Evolutionary conservation across 2,888 invertebrate species (phyloP).

Genomic region (Aphrophora alni): DNA sequence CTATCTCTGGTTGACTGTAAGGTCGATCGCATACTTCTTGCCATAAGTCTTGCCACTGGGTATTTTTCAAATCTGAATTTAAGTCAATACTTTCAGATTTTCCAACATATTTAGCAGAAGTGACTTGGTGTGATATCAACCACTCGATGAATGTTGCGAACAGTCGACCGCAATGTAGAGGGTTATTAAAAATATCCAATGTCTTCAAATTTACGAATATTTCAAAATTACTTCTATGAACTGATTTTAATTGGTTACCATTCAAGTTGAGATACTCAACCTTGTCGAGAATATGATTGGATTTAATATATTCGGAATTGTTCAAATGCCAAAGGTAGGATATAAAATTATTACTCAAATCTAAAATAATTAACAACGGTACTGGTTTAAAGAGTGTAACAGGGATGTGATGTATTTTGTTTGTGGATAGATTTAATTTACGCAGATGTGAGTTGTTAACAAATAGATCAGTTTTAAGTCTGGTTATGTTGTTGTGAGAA

Average conservation of each 20-base stretch:
- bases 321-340: conserved; percentile 66
- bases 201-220: conserved; percentile 50
- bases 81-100: conserved; percentile 51
- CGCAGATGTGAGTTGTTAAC: conserved; percentile 69
- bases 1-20: background rate
- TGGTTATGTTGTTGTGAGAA: conserved; percentile 71
- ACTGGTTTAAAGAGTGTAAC: conserved; percentile 70
- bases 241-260: conserved; percentile 64
- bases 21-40: conserved; percentile 53
- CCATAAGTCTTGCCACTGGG: conserved; percentile 57
- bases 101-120: conserved; percentile 58
- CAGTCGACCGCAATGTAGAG: conserved; percentile 70
- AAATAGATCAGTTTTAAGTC: conserved; percentile 69
- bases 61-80: conserved; percentile 49
- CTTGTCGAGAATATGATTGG: conserved; percentile 63
- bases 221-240: conserved; percentile 48
- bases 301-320: conserved; percentile 59
- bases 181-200: conserved; percentile 70
- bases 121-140: conserved; percentile 66
- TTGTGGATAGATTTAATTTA: conserved; percentile 73
- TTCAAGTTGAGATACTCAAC: conserved; percentile 63
- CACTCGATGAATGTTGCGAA: conserved; percentile 71
- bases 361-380: conserved; percentile 68
- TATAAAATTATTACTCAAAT: conserved; percentile 73
- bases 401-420: conserved; percentile 71